Base-by-base conservation (phyloP, 1,140 invertebrate species). In the Cotesia chilonis region DNA sequence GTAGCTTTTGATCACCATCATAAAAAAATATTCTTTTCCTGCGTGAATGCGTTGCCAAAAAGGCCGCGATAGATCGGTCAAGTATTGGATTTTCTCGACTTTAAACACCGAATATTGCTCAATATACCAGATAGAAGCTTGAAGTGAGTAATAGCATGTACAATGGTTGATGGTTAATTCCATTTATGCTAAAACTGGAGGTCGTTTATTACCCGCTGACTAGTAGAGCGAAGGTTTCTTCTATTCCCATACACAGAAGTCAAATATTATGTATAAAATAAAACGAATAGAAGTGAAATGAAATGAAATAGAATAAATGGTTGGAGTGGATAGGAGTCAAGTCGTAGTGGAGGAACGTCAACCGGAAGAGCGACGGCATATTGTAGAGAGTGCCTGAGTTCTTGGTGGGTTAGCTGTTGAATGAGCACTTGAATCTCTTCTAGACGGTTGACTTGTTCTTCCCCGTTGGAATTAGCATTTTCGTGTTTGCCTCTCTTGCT, bases 401-500 rank as follows among this genome's bases (percentile, higher is more conserved):
- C 28, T 28, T 47, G 41, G 41, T 47, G 41, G 41, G 41, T 47
- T 47, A 47, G 41, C 41, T 57, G n/a, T 57, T 20, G 17, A 57
- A 57, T 57, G n/a, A 57, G 54, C 54, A 57, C 54, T 57, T 57
- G 54, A 57, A 57, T 57, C 77, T 81, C 76, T 80, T 78, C 76
- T 79, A 77, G 78, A 72, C 76, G 78, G 77, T 81, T 80, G 77
- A 78, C 74, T 74, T 47, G 41, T 47, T 47, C 41, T 10, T 47
- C 41, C 41, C 6, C 41, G 7, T 47, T 6, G 54, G 51, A 79
- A 82, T 82, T 82, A 82, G 79, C 81, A 82, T 81, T 80, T 82
- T 82, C 77, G 78, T 81, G 79, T 81, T 81, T 80, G 78, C 78
- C 41, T 47, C 76, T 81, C 81, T 77, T 78, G 78, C 77, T 77